A percentile compares a stretch with the other conserved stretches of the same genome.
phyloP scores from a whole-genome alignment of 2,888 invertebrate genomes.

The Linyphia triangularis region DNA sequence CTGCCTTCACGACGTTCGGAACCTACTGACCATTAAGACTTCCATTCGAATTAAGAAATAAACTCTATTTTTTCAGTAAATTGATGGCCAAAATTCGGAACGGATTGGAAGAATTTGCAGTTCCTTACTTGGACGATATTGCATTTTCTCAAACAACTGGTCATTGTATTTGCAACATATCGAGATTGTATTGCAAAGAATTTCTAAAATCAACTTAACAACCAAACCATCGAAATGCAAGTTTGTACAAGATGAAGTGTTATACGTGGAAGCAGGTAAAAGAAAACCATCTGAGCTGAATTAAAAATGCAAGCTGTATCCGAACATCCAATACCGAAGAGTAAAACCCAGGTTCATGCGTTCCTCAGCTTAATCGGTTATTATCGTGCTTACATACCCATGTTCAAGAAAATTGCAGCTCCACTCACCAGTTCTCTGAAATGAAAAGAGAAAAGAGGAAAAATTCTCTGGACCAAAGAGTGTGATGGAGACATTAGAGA shows the following conservation, averaged over 20 bases:
- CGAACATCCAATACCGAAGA: not conserved
- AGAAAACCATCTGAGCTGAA: not conserved
- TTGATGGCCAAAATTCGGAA: not conserved
- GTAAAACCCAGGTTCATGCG: constrained; percentile 7
- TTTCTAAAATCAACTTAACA: not conserved
- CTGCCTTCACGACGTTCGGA: not conserved
- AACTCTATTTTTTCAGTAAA: not conserved
- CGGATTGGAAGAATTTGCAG: constrained; percentile 20
- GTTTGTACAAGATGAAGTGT: constrained; percentile 30
- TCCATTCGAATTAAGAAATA: constrained; percentile 9
- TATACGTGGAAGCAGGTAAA: not conserved
- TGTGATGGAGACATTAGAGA: not conserved
- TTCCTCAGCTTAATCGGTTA: constrained; percentile 23
- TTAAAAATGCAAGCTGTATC: not conserved
- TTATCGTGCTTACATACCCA: not conserved
- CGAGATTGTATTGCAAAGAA: not conserved
- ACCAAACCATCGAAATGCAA: constrained; percentile 16
- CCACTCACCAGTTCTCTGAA: constrained; percentile 13
- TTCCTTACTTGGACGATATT: constrained; percentile 46
- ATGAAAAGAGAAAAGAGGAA: not conserved
- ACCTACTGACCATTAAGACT: not conserved
- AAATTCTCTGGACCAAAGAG: not conserved
- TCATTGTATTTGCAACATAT: not conserved
- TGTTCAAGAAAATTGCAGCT: not conserved
- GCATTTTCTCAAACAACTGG: constrained; percentile 39